phyloP scores from a whole-genome alignment of 2,888 invertebrate species.

The Lingula anatina region DNA sequence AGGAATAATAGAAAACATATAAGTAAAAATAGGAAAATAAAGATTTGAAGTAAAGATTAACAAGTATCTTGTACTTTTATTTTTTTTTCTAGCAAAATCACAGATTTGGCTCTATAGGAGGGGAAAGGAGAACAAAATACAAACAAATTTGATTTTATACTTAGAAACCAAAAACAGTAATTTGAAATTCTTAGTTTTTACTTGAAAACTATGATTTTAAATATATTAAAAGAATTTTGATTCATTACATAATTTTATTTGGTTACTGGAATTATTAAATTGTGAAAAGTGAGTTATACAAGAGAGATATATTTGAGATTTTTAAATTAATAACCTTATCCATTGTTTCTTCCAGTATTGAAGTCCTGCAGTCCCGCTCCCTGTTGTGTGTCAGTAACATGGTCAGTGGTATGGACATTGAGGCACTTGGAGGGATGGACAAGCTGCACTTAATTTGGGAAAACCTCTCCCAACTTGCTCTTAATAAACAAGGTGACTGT shows the following conservation, averaged over 20 bases:
- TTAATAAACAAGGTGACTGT: slow-evolving; percentile 57
- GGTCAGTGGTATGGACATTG: slow-evolving; percentile 60
- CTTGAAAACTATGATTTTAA: too few relatives aligned
- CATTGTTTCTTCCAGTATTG: slow-evolving; percentile 12
- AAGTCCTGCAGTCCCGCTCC: slow-evolving; percentile 61
- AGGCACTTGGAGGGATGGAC: slow-evolving; percentile 62
- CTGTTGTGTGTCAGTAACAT: slow-evolving; percentile 69
- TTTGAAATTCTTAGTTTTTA: too few relatives aligned
- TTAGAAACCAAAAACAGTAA: too few relatives aligned
- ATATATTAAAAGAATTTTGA: not conserved
- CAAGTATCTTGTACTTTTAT: too few relatives aligned
- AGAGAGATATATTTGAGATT: not conserved
- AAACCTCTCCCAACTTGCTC: slow-evolving; percentile 62
- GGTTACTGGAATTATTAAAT: too few relatives aligned
- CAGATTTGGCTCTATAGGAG: too few relatives aligned
- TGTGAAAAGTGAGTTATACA: not conserved
- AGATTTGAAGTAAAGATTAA: too few relatives aligned
- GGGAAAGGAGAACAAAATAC: too few relatives aligned
- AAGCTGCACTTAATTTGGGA: slow-evolving; percentile 59
- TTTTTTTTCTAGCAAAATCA: too few relatives aligned
- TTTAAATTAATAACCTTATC: not conserved
- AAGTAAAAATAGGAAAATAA: too few relatives aligned
- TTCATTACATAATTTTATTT: not conserved
- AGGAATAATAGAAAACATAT: too few relatives aligned
- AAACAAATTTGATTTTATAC: too few relatives aligned